Base-by-base conservation (phyloP, 2,888 invertebrate genomes). In the Scotopteryx bipunctaria region DNA sequence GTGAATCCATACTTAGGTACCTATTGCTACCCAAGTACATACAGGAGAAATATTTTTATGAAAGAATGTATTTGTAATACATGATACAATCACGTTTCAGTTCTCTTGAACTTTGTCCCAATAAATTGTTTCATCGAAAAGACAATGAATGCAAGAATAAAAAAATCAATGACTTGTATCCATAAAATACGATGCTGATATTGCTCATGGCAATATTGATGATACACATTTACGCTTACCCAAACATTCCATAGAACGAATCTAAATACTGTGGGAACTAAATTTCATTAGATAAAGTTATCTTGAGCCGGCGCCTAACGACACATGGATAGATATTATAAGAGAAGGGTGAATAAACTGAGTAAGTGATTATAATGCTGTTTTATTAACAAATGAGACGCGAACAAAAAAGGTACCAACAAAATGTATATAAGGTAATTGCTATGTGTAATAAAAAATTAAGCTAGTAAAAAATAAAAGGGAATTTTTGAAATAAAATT, bases 241-340 rank as follows among this genome's bases (percentile, higher is more conserved):
- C 8, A 32, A 35, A 29, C 36, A 48, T 42, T 42, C 15, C 41
- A 19, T 9, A 5, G 9, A 23, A 29, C 17, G 9, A 9, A 11
- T 38, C 19, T 25, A 17, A 19, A 21, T 32, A 33, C 27, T 44
- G 44, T 55, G 55, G 55, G 50, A 55, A 55, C 37, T 17, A 14
- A 27, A 23, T 17, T 42, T 49, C n/a, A 50, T 27, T 1, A 42
- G 42, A 43, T 55, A 55, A 46, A 42, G 27, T 6, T 46, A 46
- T 55, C 48, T 42, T 11, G 5, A 53, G 5, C 13, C 8, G 44
- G 45, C 48, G 47, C 49, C 27, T 54, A 33, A 33, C 32, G 11
- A 23, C 27, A 40, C 33, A 42, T 21, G 8, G 15, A 9, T 44
- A 36, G 27, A 6, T 29, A 19, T 27, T 23, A 17, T 11, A 25